Conservation (phyloP, 1,140 invertebrate species). For the Gonatopus flavifemur region DNA sequence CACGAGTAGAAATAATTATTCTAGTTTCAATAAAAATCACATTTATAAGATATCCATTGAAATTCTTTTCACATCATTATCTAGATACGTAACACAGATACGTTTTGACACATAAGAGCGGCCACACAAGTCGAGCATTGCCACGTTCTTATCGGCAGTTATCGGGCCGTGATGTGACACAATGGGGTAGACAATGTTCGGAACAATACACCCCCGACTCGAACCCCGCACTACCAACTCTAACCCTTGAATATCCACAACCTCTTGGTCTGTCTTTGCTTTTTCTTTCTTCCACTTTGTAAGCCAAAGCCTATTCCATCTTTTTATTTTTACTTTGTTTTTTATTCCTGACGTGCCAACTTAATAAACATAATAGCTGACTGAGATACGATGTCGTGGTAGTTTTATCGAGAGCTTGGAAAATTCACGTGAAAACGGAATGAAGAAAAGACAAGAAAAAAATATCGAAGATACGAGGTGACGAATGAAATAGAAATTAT, state of each 20-base stretch:
- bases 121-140: conserved; percentile 40
- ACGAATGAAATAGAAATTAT: too few species aligned
- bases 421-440: too few species aligned
- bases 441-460: too few species aligned
- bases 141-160: conserved; percentile 58
- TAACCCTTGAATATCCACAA: conserved; percentile 19
- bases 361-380: conserved; percentile 61
- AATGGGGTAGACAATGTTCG: conserved; percentile 58
- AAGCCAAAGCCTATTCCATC: conserved; percentile 3
- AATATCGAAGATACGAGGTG: conserved; percentile 51
- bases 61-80: too few species aligned
- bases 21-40: too few species aligned
- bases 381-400: conserved; percentile 45
- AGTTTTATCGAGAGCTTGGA: too few species aligned
- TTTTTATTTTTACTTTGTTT: conserved; percentile 1
- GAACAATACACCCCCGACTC: conserved; percentile 55
- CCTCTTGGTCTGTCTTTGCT: neutral
- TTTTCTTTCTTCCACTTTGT: conserved; percentile 8
- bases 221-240: conserved; percentile 36
- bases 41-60: too few species aligned
- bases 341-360: conserved; percentile 37
- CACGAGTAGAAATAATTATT: too few species aligned
- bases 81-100: too few species aligned
- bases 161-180: conserved; percentile 59
- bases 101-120: too few species aligned